Percentiles rank a stretch among this genome's conserved stretches.
These are phyloP conservation scores for Xenentodon cancila DNA, from an alignment of 2,797 vertebrate genomes.

Conservation along the genomic window DNA sequence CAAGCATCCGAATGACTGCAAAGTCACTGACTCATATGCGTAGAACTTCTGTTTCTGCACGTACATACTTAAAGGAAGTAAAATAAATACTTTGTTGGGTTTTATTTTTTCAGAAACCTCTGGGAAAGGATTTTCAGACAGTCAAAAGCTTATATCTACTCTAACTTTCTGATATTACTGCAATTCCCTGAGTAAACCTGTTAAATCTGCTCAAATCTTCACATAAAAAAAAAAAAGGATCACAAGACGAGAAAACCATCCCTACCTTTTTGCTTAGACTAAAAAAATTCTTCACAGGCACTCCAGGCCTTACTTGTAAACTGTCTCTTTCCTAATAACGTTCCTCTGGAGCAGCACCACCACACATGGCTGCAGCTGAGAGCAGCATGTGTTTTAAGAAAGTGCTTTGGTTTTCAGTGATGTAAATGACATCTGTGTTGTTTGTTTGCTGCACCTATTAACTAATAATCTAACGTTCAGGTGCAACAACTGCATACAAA, in stretches of 20 bases:
- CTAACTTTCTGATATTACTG: slow-evolving; percentile 9
- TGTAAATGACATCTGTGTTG: slow-evolving; percentile 30
- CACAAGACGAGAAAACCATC: slow-evolving; percentile 1
- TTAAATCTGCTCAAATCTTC: slow-evolving; percentile 27
- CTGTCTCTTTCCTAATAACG: slow-evolving; percentile 31
- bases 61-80: no score
- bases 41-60: background rate
- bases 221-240: slow-evolving; percentile 4
- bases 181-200: slow-evolving; percentile 53
- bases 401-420: slow-evolving; percentile 58
- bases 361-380: slow-evolving; percentile 31
- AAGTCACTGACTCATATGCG: background rate
- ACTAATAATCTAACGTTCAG: slow-evolving; percentile 20
- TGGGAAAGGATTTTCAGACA: slow-evolving; percentile 1
- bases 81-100: no score
- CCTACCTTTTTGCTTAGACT: slow-evolving; percentile 10
- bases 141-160: no score
- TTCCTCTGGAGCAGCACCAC: slow-evolving; percentile 18
- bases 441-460: slow-evolving; percentile 36
- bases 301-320: slow-evolving; percentile 33
- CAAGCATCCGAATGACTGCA: slow-evolving; percentile 9
- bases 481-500: slow-evolving; percentile 16
- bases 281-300: slow-evolving; percentile 26
- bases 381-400: slow-evolving; percentile 40
- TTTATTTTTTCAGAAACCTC: slow-evolving; percentile 2